phyloP scores from a whole-genome alignment of 2,113 vertebrate species.

The Delphinapterus leucas region DNA sequence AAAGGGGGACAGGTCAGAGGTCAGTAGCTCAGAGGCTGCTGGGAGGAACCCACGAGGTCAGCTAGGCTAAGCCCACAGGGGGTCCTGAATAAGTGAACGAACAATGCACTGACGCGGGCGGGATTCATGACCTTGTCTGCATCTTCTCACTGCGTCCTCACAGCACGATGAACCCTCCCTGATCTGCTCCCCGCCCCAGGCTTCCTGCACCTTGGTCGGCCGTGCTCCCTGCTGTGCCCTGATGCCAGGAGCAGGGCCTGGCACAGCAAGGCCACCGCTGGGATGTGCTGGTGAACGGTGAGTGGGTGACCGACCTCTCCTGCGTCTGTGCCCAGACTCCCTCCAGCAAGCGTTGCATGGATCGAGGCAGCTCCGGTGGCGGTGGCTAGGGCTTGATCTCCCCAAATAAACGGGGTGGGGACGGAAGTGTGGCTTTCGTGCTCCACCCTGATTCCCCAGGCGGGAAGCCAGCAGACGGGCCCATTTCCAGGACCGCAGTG shows the following conservation, averaged over 20 bases:
- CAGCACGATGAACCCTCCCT: fast-evolving
- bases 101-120: fast-evolving
- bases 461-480: not conserved
- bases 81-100: fast-evolving
- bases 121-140: fast-evolving
- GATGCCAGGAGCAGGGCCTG: no score
- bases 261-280: fast-evolving
- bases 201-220: not conserved
- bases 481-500: fast-evolving
- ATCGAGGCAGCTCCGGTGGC: not conserved
- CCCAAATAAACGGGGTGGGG: not conserved
- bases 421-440: not conserved
- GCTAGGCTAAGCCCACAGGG: not conserved
- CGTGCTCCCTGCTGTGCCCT: not conserved
- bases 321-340: no score
- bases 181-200: fast-evolving
- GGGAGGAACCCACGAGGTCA: no score
- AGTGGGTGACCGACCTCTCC: not conserved
- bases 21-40: not conserved
- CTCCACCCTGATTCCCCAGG: not conserved
- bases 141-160: fast-evolving
- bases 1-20: not conserved
- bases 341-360: not conserved
- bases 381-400: not conserved
- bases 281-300: fast-evolving